Conservation (phyloP, 2,888 invertebrate species). For the Helobdella robusta region DNA sequence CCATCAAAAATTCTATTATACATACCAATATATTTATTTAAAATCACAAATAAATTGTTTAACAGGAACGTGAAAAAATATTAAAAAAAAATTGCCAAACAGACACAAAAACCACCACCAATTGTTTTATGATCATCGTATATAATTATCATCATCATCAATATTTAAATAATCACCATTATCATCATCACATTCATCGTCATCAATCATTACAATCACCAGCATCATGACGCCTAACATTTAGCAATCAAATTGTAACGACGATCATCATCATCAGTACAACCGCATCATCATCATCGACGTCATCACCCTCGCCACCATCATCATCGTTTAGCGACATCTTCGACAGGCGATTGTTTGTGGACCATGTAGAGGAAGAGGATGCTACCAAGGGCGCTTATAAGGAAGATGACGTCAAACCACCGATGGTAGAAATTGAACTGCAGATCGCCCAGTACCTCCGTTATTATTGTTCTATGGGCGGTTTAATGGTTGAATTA, state of each 20-base stretch:
- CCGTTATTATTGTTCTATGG: conserved; percentile 70
- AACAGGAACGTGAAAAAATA: too few species aligned
- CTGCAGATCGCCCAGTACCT: conserved; percentile 89
- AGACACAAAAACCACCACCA: too few species aligned
- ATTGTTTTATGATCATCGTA: too few species aligned
- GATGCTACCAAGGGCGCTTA: conserved; percentile 89
- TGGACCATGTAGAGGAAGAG: conserved; percentile 81
- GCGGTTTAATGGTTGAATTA: neutral
- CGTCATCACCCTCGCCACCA: neutral
- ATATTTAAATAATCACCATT: neutral
- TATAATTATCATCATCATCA: too few species aligned
- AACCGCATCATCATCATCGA: neutral
- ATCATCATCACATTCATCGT: neutral
- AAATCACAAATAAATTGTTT: too few species aligned
- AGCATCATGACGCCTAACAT: neutral
- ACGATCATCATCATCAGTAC: too few species aligned
- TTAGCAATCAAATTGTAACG: neutral
- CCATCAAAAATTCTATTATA: too few species aligned
- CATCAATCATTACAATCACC: neutral
- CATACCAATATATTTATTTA: too few species aligned
- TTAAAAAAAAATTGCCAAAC: too few species aligned
- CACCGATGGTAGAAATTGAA: conserved; percentile 98
- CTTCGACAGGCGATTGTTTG: conserved; percentile 42
- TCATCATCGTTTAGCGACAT: neutral
- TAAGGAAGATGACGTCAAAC: conserved; percentile 98